phyloP scores from a whole-genome alignment of 2,888 invertebrate species.

The Trachelus iudaicus region DNA sequence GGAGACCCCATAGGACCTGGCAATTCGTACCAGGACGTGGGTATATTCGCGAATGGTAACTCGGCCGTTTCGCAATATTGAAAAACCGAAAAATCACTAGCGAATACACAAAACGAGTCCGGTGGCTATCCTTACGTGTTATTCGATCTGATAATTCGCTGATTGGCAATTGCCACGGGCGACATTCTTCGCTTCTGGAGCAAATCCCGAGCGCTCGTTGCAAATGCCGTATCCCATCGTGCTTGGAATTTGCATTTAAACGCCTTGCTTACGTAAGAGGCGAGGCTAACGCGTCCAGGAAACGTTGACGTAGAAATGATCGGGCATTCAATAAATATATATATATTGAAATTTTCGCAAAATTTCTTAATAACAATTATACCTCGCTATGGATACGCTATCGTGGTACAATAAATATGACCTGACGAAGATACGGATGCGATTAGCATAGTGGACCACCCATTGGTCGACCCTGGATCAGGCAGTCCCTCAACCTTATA shows the following conservation, averaged over 20 bases:
- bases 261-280: constrained; percentile 42
- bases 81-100: constrained; percentile 3
- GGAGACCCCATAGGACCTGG: background rate
- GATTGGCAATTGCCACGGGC: constrained; percentile 24
- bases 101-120: background rate
- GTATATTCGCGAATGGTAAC: background rate
- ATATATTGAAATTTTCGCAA: background rate
- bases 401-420: background rate
- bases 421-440: constrained; percentile 20
- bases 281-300: constrained; percentile 48
- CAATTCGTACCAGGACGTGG: background rate
- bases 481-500: constrained; percentile 45
- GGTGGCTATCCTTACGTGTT: background rate
- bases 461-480: constrained; percentile 60
- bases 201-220: constrained; percentile 21
- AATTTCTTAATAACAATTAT: background rate
- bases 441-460: constrained; percentile 64
- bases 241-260: constrained; percentile 48
- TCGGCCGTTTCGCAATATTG: background rate
- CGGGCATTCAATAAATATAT: background rate
- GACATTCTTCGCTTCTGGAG: constrained; percentile 44
- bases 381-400: background rate
- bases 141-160: background rate
- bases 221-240: constrained; percentile 34
- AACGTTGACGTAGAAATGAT: constrained; percentile 36